These are phyloP conservation scores for Gymnogyps californianus DNA, from an alignment of 2,113 vertebrate species.

Conservation along the genomic window DNA sequence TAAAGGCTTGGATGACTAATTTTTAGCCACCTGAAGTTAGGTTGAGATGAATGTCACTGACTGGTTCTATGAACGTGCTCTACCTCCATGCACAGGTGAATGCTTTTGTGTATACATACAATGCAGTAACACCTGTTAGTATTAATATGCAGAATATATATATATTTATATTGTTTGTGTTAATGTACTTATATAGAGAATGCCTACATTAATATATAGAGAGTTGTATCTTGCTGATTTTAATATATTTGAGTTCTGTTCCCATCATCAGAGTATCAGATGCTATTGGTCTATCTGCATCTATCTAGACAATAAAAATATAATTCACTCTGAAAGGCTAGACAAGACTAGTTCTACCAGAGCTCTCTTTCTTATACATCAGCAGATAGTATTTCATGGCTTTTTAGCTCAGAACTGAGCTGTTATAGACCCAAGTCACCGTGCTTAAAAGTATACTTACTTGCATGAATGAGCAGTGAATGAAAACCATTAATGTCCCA, in stretches of 20 bases:
- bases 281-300: neutral
- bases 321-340: neutral
- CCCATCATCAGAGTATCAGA: neutral
- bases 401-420: constrained; percentile 66
- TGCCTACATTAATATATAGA: neutral
- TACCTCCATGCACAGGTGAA: neutral
- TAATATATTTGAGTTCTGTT: neutral
- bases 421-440: constrained; percentile 35
- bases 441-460: constrained; percentile 60
- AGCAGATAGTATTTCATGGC: constrained; percentile 64
- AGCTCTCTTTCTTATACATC: constrained; percentile 17
- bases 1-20: neutral
- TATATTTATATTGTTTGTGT: neutral
- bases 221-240: neutral
- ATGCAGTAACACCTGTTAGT: neutral
- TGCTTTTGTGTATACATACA: neutral
- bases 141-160: neutral
- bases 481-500: constrained; percentile 61
- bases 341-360: neutral
- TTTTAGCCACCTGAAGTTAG: neutral
- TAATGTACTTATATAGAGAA: neutral
- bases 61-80: neutral
- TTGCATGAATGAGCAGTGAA: constrained; percentile 66
- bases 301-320: neutral
- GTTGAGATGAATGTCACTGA: neutral